A percentile compares a stretch with the other conserved stretches of the same genome.
phyloP scores from a whole-genome alignment of 2,888 invertebrate species.

The Thera obeliscata region DNA sequence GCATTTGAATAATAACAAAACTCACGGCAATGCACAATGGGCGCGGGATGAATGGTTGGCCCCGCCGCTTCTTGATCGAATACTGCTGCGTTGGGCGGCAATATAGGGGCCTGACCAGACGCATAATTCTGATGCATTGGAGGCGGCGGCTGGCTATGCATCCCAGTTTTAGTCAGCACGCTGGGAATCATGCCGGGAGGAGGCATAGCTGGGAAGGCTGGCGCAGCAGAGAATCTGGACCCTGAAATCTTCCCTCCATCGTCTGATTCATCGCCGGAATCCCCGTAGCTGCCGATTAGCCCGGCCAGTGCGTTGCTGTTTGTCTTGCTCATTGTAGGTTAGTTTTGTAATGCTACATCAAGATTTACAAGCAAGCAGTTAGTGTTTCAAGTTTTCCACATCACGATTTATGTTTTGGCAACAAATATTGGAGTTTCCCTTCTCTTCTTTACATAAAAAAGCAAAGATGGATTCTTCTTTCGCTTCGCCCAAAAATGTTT shows the following conservation, averaged over 20 bases:
- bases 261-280: constrained; percentile 75
- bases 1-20: constrained; percentile 29
- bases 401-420: neutral
- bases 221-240: constrained; percentile 9
- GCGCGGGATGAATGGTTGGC: constrained; percentile 66
- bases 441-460: no score
- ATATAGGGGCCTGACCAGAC: neutral
- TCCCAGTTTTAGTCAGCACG: constrained; percentile 22
- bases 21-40: constrained; percentile 77
- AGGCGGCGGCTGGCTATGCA: constrained; percentile 25
- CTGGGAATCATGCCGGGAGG: constrained; percentile 30
- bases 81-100: constrained; percentile 4
- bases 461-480: no score
- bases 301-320: constrained; percentile 65
- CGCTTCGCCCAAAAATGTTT: no score
- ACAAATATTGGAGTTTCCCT: no score
- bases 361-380: neutral
- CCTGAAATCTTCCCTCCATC: constrained; percentile 40
- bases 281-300: constrained; percentile 71
- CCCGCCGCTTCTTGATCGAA: constrained; percentile 8
- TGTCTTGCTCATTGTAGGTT: constrained; percentile 67
- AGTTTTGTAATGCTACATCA: constrained; percentile 14
- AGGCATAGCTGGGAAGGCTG: constrained; percentile 18
- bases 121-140: constrained; percentile 16
- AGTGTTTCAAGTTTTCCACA: neutral